A percentile compares a stretch with the other conserved stretches of the same genome.
Conservation (phyloP, 2,113 vertebrate genomes). For the Motacilla tschutschensis region DNA sequence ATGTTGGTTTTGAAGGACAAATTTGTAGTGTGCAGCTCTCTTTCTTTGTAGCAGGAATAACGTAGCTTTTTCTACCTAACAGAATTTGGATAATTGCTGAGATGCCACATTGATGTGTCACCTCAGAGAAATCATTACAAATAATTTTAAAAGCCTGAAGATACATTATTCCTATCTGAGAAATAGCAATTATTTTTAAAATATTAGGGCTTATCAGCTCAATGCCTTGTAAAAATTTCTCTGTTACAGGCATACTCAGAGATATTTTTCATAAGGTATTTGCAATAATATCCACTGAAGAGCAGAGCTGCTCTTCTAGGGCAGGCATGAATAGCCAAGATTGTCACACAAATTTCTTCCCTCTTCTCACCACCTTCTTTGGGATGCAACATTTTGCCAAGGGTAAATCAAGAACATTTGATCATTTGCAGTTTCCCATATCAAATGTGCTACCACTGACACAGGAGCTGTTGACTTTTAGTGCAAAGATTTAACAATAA, state of each 20-base stretch:
- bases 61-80: background rate
- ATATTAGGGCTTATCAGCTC: background rate
- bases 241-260: background rate
- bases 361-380: background rate
- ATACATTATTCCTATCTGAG: background rate
- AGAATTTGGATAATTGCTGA: background rate
- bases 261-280: background rate
- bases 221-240: background rate
- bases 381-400: background rate
- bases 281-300: background rate
- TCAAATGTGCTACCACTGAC: background rate
- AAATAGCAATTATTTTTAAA: background rate
- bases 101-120: background rate
- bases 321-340: conserved; percentile 5
- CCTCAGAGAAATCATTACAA: background rate
- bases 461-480: background rate
- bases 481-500: background rate
- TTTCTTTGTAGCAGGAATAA: background rate
- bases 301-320: background rate
- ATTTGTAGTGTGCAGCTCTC: background rate
- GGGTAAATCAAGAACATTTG: background rate
- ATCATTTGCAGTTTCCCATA: background rate
- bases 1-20: background rate
- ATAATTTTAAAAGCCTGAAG: background rate
- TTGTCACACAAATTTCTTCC: background rate